These are phyloP conservation scores for Coilia nasus DNA, from an alignment of 2,797 vertebrate species.

Conservation along the genomic window DNA sequence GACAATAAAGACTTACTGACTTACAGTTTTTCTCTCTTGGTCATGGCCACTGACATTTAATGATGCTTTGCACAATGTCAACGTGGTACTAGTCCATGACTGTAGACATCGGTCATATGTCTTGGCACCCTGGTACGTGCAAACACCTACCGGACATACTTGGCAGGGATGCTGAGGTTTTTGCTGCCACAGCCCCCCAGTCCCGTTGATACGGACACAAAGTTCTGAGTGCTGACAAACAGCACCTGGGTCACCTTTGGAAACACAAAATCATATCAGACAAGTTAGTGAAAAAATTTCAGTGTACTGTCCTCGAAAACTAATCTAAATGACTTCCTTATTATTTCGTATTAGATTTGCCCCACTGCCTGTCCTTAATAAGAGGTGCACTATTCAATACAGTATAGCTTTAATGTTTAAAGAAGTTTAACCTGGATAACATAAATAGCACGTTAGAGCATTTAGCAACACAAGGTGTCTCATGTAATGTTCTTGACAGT, in stretches of 20 bases:
- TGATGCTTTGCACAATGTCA: background rate
- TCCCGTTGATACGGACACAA: constrained; percentile 80
- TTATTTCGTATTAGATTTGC: background rate
- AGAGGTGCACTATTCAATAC: background rate
- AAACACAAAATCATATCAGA: constrained; percentile 21
- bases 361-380: background rate
- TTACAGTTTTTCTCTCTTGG: too few species aligned
- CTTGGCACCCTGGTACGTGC: background rate
- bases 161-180: constrained; percentile 74
- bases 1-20: too few species aligned
- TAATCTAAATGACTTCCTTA: background rate
- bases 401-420: too few species aligned
- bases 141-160: constrained; percentile 81
- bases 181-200: constrained; percentile 91
- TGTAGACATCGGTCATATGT: background rate
- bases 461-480: too few species aligned
- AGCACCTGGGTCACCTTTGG: constrained; percentile 89
- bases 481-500: too few species aligned
- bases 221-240: constrained; percentile 88
- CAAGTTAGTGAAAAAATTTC: background rate
- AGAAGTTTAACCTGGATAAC: too few species aligned
- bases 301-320: too few species aligned
- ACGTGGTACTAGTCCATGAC: background rate
- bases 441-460: too few species aligned
- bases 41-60: too few species aligned